phyloP scores from a whole-genome alignment of 2,113 vertebrate genomes.

The pig (Sus scrofa) region DNA sequence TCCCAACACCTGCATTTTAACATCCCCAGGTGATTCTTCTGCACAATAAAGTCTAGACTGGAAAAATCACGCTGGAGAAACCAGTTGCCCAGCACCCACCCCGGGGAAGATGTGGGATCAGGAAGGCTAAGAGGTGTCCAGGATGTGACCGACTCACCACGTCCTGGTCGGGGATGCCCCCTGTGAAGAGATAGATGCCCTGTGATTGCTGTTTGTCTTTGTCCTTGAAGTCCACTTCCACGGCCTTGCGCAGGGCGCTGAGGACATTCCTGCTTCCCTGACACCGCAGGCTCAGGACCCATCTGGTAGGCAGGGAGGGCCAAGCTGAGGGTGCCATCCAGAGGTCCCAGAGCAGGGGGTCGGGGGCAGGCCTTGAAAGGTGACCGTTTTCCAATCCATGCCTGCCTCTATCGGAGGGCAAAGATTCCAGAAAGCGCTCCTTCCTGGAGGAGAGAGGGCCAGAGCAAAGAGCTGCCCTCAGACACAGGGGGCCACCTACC shows the following conservation, averaged over 20 bases:
- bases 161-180: conserved; percentile 91
- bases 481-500: conserved; percentile 77
- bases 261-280: conserved; percentile 90
- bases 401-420: background rate
- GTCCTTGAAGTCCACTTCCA: conserved; percentile 88
- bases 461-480: background rate
- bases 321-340: background rate
- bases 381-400: background rate
- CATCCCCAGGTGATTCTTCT: background rate
- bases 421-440: background rate
- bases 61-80: background rate
- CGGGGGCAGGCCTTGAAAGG: background rate
- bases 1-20: background rate
- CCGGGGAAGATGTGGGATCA: accelerated
- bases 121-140: too few species aligned
- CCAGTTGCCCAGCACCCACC: accelerated
- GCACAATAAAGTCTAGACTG: background rate
- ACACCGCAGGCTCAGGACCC: conserved; percentile 87
- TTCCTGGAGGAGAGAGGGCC: too few species aligned
- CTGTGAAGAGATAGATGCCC: conserved; percentile 91
- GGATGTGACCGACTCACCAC: conserved; percentile 81
- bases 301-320: conserved; percentile 83
- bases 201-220: conserved; percentile 84
- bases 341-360: background rate
- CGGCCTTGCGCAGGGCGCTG: conserved; percentile 86